These are phyloP conservation scores for Ladona fulva DNA, from an alignment of 1,140 invertebrate genomes.

Conservation along the genomic window DNA sequence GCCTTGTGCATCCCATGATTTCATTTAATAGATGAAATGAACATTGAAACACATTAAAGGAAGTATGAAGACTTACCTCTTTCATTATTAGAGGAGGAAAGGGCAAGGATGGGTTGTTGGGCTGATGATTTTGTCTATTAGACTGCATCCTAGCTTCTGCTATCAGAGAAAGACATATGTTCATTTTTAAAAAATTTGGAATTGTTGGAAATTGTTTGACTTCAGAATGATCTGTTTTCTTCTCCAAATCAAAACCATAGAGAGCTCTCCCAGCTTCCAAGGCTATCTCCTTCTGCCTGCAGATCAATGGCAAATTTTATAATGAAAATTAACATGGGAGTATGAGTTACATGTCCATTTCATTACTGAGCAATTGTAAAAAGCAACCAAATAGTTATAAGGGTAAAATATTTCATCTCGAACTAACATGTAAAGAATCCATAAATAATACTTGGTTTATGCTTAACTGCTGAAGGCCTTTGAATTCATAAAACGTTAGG, in stretches of 20 bases:
- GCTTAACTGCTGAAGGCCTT: too few species aligned
- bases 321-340: neutral
- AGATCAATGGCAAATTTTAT: too few species aligned
- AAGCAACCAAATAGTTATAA: too few species aligned
- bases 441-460: too few species aligned
- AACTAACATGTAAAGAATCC: too few species aligned
- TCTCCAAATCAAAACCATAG: slow-evolving; percentile 44
- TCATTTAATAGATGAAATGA: too few species aligned
- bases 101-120: neutral
- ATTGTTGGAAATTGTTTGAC: slow-evolving; percentile 26
- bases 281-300: slow-evolving; percentile 66
- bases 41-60: too few species aligned
- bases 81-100: neutral
- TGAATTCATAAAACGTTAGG: too few species aligned
- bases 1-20: too few species aligned
- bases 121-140: neutral
- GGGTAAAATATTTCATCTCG: too few species aligned
- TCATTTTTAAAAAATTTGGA: slow-evolving; percentile 52
- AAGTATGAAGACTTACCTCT: neutral
- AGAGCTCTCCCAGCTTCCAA: slow-evolving; percentile 60
- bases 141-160: neutral
- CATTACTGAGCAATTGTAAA: too few species aligned
- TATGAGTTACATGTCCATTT: too few species aligned
- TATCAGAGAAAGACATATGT: slow-evolving; percentile 44
- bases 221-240: neutral